Percentiles rank a stretch among this genome's conserved stretches.
Evolutionary conservation across 2,797 vertebrate genomes (phyloP).

Genomic region (Gymnopithys bicolor): DNA sequence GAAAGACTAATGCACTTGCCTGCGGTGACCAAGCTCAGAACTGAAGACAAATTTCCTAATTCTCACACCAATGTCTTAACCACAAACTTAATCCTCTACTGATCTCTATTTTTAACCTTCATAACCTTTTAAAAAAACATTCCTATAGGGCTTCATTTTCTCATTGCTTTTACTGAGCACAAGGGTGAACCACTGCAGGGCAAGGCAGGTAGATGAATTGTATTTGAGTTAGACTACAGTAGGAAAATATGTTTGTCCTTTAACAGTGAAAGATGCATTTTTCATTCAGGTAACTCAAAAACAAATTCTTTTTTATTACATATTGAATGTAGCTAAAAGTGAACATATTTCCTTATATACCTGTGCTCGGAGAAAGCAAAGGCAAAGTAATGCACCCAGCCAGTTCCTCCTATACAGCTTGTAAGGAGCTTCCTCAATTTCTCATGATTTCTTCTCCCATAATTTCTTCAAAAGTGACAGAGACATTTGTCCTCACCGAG

Average conservation of each 20-base stretch:
- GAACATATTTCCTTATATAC: slow-evolving; percentile 7
- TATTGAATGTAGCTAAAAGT: slow-evolving; percentile 22
- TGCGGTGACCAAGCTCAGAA: not conserved
- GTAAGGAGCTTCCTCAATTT: not conserved
- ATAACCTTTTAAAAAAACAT: slow-evolving; percentile 5
- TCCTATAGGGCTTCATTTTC: slow-evolving; percentile 27
- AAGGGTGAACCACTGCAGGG: not conserved
- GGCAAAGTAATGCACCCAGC: not conserved
- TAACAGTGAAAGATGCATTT: slow-evolving; percentile 28
- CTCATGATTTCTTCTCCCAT: not conserved
- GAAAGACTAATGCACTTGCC: not conserved
- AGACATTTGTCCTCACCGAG: not conserved
- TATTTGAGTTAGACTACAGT: not conserved
- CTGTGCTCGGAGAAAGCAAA: slow-evolving; percentile 11
- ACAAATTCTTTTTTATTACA: slow-evolving; percentile 29
- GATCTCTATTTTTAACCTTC: slow-evolving; percentile 12
- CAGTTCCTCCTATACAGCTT: not conserved
- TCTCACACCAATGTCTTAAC: not conserved
- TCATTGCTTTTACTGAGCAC: not conserved
- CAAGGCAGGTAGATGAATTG: slow-evolving; percentile 20
- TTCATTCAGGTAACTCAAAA: slow-evolving; percentile 32
- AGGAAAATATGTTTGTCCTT: slow-evolving; percentile 48
- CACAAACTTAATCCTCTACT: slow-evolving; percentile 11
- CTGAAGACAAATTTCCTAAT: not conserved
- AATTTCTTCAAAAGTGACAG: slow-evolving; percentile 6